A percentile compares a stretch with the other conserved stretches of the same genome.
Conservation (phyloP, 2,797 vertebrate genomes). For the Sebastolobus alascanus region DNA sequence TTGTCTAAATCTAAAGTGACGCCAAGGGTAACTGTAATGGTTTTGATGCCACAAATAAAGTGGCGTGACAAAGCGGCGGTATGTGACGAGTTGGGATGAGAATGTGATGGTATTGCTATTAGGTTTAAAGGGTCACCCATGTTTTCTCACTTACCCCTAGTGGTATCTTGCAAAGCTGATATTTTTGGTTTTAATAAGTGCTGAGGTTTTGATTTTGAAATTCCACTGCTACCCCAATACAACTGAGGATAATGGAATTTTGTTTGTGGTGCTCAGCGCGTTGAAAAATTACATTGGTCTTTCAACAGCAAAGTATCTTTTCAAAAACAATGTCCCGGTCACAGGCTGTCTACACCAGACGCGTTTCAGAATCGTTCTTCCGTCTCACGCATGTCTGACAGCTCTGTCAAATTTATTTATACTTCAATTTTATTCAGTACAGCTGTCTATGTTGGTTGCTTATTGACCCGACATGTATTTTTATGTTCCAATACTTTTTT, state of each 20-base stretch:
- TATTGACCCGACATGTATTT: not conserved
- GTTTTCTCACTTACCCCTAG: constrained; percentile 11
- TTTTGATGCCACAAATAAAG: too few relatives aligned
- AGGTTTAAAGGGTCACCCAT: not conserved
- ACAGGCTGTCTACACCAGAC: constrained; percentile 28
- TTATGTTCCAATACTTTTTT: constrained; percentile 7
- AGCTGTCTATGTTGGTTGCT: constrained; percentile 27
- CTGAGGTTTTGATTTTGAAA: constrained; percentile 31
- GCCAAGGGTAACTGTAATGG: too few relatives aligned
- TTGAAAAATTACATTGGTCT: constrained; percentile 29
- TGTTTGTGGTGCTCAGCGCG: constrained; percentile 29
- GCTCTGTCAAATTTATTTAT: constrained; percentile 16
- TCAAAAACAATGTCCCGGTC: constrained; percentile 28
- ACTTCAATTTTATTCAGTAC: constrained; percentile 12
- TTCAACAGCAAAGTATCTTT: constrained; percentile 27
- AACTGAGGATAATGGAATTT: constrained; percentile 16
- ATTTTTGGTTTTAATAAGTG: constrained; percentile 36
- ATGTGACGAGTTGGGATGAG: too few relatives aligned
- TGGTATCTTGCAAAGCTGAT: constrained; percentile 16
- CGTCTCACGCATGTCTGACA: constrained; percentile 24
- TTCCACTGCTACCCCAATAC: constrained; percentile 14
- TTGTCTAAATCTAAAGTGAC: too few relatives aligned
- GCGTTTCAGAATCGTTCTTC: constrained; percentile 10
- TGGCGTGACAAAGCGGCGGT: too few relatives aligned
- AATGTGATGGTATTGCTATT: not conserved